Percentiles rank a stretch among this genome's conserved stretches.
phyloP scores from a whole-genome alignment of 2,797 vertebrate genomes.

The Centroberyx gerrardi region DNA sequence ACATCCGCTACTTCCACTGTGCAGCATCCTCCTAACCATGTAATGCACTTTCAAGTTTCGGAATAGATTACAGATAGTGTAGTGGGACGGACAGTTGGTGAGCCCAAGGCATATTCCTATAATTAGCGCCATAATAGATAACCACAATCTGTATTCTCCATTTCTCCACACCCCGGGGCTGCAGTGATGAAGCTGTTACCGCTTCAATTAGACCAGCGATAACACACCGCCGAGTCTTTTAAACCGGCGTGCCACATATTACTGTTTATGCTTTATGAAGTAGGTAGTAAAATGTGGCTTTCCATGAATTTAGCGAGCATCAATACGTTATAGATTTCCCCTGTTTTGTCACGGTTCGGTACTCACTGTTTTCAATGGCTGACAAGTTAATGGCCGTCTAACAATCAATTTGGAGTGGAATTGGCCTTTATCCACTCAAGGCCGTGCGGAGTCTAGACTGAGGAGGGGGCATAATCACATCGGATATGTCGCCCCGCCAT shows the following conservation, averaged over 20 bases:
- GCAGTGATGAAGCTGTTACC: slow-evolving; percentile 66
- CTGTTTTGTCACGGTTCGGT: slow-evolving; percentile 15
- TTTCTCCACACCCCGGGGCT: slow-evolving; percentile 64
- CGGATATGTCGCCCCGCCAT: slow-evolving; percentile 5
- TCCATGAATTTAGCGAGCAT: slow-evolving; percentile 11
- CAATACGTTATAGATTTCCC: slow-evolving; percentile 1
- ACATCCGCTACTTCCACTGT: slow-evolving; percentile 48
- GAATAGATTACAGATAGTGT: slow-evolving; percentile 64
- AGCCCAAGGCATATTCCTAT: slow-evolving; percentile 74
- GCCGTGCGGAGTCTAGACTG: neutral
- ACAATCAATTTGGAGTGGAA: slow-evolving; percentile 23
- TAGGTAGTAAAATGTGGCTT: slow-evolving; percentile 12
- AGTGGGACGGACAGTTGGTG: slow-evolving; percentile 71
- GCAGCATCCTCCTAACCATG: slow-evolving; percentile 44
- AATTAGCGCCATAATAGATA: slow-evolving; percentile 77
- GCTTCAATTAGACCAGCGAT: slow-evolving; percentile 67
- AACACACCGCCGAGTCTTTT: slow-evolving; percentile 58
- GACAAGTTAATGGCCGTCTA: slow-evolving; percentile 24
- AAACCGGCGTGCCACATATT: slow-evolving; percentile 29
- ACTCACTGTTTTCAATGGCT: neutral
- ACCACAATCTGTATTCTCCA: slow-evolving; percentile 67
- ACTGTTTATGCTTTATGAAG: slow-evolving; percentile 31
- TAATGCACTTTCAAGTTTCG: slow-evolving; percentile 64
- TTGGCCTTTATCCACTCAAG: slow-evolving; percentile 15
- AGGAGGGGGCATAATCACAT: neutral